Evolutionary conservation across 2,113 vertebrate genomes (phyloP).

Genomic region (Oncorhynchus keta): DNA sequence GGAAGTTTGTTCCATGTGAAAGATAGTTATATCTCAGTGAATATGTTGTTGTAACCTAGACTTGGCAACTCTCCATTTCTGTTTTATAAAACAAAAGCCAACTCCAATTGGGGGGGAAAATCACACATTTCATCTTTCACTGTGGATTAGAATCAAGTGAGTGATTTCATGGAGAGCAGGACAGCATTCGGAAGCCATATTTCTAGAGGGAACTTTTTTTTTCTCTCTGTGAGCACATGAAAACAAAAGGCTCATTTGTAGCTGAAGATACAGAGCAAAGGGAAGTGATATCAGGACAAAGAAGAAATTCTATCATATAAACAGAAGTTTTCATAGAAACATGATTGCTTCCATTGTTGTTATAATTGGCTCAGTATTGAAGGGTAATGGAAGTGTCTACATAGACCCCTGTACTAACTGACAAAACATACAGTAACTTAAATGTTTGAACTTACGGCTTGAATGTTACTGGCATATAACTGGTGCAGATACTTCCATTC

Average conservation of each 20-base stretch:
- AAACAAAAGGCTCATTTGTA: conserved; percentile 37
- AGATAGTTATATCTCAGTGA: not conserved
- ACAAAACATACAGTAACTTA: conserved; percentile 29
- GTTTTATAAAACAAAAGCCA: not conserved
- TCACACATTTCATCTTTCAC: not conserved
- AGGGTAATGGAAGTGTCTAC: conserved; percentile 4
- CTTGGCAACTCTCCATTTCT: not conserved
- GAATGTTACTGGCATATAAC: not conserved
- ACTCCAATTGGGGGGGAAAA: not conserved
- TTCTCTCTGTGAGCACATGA: conserved; percentile 26
- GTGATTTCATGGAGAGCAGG: not conserved
- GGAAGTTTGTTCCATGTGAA: not conserved
- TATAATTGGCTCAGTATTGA: conserved; percentile 46
- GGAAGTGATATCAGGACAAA: conserved; percentile 63
- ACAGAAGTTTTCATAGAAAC: conserved; percentile 7
- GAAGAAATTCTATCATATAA: conserved; percentile 32
- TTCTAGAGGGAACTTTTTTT: conserved; percentile 3
- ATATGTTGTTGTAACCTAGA: not conserved
- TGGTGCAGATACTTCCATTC: not conserved
- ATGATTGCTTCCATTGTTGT: conserved; percentile 33
- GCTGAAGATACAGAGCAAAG: conserved; percentile 20
- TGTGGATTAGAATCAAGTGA: not conserved
- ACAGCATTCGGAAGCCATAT: conserved; percentile 18
- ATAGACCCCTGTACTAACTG: conserved; percentile 25
- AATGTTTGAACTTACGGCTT: not conserved